Base-by-base conservation (phyloP, 2,888 invertebrate species). In the Tetrapedia diversipes region DNA sequence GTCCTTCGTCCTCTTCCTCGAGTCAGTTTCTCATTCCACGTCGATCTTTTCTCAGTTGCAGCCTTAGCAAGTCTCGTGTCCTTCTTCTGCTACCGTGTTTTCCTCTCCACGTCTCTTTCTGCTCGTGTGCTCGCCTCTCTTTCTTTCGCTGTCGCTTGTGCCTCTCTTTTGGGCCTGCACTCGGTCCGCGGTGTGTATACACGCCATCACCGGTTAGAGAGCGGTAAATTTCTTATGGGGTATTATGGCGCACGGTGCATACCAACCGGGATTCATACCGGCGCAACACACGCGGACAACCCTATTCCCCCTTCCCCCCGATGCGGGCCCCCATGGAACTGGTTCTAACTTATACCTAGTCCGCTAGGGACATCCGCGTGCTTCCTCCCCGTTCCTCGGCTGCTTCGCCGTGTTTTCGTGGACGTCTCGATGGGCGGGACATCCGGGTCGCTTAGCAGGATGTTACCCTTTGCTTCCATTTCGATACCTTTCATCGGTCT, bases 181-280 rank as follows among this genome's bases (percentile, higher is more conserved):
- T 73, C 59, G 56, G 69, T 61, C 68, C 72, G 61, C 37, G 14
- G 39, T 37, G 8, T 16, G 61, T 57, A 49, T 68, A 80, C 84
- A 82, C 83, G 80, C 77, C 87, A 86, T 86, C 88, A 81, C 82
- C 86, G 85, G 87, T 84, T 87, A 82, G 84, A 82, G 87, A 89
- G 88, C 88, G 90, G 88, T 89, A 87, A 89, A 89, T 89, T 90
- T 90, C 90, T 89, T 90, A 88, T 82, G 86, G 88, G 86, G 85
- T 88, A 88, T 90, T 89, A 90, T 87, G 87, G 89, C 86, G 88
- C 76, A 81, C 81, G 83, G 86, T 86, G 88, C 88, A 88, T 87
- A 86, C 87, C 88, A 86, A 88, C 88, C 39, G 88, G 83, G 87
- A 88, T 86, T 86, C 85, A 81, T 86, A 84, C 88, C 83, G 86